Evolutionary conservation across 2,888 invertebrate genomes (phyloP), one percentile per base, ranked within the genome.

Genomic region (Epistrophella euchroma): DNA sequence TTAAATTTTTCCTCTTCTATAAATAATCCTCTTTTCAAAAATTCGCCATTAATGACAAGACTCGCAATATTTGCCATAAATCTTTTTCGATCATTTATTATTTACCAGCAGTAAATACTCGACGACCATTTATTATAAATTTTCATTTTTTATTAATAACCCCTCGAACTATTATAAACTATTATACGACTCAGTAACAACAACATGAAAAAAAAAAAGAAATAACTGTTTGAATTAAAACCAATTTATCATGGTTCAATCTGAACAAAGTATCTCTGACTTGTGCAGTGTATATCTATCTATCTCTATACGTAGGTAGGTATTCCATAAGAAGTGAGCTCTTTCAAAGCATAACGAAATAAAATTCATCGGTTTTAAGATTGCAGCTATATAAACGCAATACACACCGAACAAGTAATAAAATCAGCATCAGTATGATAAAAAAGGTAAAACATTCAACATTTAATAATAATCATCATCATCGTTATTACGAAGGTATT

Each of bases 211-310:
- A 15, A 17, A 35, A 47, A 37, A 19, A 15, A 15, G 5, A 50
- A 55, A 43, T 28, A 19, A 43, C 35, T n/a, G 17, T 72, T 58
- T 40, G 64, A 70, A 78, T 71, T 64, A 66, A 76, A 85, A 76
- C 55, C 80, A 55, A 85, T 85, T 85, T 62, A 85, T 85, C 80
- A 80, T 68, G 75, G 60, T 17, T 68, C 60, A 72, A 80, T 84
- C 75, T 45, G 45, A 32, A 55, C 40, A 47, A 15, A 74, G 71
- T 52, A 66, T 71, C 15, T 52, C 47, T 47, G 19, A 37, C 22
- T 32, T 19, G 9, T 45, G 19, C 40, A 72, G 22, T 35, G 13
- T 58, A 22, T 19, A 5, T 28, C 1, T 2, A 11, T 35, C 19
- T 5, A 40, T 17, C 17, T 19, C 7, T 10, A 4, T 45, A 10